Evolutionary conservation across 23 tunicate species (phyloP), one percentile per base, ranked within the genome.

Genomic region (Phallusia fumigata): DNA sequence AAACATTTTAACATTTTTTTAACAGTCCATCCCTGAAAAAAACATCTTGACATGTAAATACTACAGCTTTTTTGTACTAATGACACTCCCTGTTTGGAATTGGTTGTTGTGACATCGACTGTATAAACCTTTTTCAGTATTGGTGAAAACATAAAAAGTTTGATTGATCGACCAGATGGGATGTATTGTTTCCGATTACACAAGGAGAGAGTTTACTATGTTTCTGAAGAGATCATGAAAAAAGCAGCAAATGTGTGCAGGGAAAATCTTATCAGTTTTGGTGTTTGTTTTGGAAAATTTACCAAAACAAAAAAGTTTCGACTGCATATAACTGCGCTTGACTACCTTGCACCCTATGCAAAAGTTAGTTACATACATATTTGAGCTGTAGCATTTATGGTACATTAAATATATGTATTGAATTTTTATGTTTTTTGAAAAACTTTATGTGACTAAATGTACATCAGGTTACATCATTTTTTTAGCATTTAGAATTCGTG

Each of bases 221-320:
- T 92, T 22, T 85, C 99, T 30, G 99, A 97, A 92, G 86, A 86
- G 2, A 87, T 92, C n/a, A 93, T 90, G 95, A 85, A 89, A 33
- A 50, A 81, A 64, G 93, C 99, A 10, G 79, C 90, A 13, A 82
- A 79, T 52, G 85, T 81, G 36, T 89, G 89, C 76, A 86, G 90
- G 16, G 90, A 88, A 81, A 97, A 97, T 64, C 84, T 97, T 16
- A 86, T 88, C 32, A 50, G 92, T 78, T 65, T 97, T 52, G 99
- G 99, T 34, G 99, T 97, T 36, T 97, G 99, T 73, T 97, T 97
- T 53, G 99, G 99, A 47, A 92, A 89, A 83, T 97, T 97, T 74
- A 97, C 99, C 50, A 88, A 89, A 65, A 85, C 92, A 11, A 79
- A 75, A 47, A 97, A 92, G 79, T 97, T 97, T 83, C 81, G 88